Conservation (phyloP, 2,797 vertebrate species). For the Melopsittacus undulatus region DNA sequence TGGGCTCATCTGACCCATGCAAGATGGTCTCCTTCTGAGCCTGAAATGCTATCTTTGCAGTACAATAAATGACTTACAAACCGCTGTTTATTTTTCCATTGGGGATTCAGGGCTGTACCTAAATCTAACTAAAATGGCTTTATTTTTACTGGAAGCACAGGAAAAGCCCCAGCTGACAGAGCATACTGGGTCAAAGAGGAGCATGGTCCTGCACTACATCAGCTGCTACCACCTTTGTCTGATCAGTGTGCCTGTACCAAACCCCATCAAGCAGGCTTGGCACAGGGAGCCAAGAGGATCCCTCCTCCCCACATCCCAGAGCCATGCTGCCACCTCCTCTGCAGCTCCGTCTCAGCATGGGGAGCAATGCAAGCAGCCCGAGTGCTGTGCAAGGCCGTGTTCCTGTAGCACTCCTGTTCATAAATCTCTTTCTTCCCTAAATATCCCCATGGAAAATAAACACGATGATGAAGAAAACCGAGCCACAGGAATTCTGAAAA, state of each 20-base stretch:
- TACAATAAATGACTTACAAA: fast-evolving
- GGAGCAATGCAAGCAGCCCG: neutral
- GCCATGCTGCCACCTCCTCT: fast-evolving
- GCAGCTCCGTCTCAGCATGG: fast-evolving
- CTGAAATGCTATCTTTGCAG: neutral
- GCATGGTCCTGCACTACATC: neutral
- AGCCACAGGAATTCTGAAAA: conserved; percentile 35
- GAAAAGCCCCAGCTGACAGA: neutral
- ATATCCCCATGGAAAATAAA: neutral
- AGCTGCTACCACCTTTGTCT: fast-evolving
- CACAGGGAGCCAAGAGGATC: neutral
- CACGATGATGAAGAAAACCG: neutral
- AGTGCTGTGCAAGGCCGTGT: neutral
- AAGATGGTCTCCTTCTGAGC: neutral
- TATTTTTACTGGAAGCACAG: neutral
- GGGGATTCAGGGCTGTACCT: neutral
- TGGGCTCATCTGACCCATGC: neutral
- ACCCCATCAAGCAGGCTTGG: neutral
- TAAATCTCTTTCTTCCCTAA: neutral
- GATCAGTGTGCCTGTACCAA: fast-evolving
- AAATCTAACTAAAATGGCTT: neutral
- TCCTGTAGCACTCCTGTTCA: neutral
- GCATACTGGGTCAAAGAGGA: neutral
- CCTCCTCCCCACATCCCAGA: fast-evolving
- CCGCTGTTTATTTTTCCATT: neutral